Evolutionary conservation across 2,113 vertebrate species (phyloP), one percentile per base, ranked within the genome.

Genomic region (Pterocles burchelli): DNA sequence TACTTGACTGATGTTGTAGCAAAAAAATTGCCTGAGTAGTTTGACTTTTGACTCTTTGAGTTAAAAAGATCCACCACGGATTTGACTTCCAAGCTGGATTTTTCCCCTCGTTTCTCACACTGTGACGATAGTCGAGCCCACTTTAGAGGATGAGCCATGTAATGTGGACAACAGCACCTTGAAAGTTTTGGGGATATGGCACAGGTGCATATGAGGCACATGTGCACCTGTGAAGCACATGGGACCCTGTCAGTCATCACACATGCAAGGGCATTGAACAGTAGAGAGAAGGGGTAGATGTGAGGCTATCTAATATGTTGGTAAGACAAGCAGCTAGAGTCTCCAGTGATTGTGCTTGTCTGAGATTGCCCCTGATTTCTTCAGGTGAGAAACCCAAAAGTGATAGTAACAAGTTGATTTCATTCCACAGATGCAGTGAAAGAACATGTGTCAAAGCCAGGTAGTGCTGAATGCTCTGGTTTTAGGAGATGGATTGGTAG

Each of bases 181-280:
- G 49, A 38, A 41, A 51, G 48, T 55, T 61, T 52, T 13, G 11
- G 45, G 12, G 1, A 36, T 93, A 10, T 49, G 65, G 31, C 28
- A 55, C 26, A 48, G n/a, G 28, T 66, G 22, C 29, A n/a, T 61
- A 15, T 65, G 76, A 86, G 20, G 54, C 10, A 25, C 21, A 34
- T 0, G 0, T 29, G 10, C 41, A 48, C 10, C 17, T 55, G 11
- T 74, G 82, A 80, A 67, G 41, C 11, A 22, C 20, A 2, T 24
- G 28, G 9, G 16, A 45, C 36, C 4, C 26, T 70, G 19, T 57
- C 33, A 59, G 22, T 43, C 21, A 82, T 45, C n/a, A 19, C 51
- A 58, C 2, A 1, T 22, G 25, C 2, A 13, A 74, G 51, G 24
- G 45, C 28, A 45, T 3, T 51, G n/a, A 48, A 26, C 41, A 15